Evolutionary conservation across 2,113 vertebrate species (phyloP), one percentile per base, ranked within the genome.

Genomic region (Rallus limicola): DNA sequence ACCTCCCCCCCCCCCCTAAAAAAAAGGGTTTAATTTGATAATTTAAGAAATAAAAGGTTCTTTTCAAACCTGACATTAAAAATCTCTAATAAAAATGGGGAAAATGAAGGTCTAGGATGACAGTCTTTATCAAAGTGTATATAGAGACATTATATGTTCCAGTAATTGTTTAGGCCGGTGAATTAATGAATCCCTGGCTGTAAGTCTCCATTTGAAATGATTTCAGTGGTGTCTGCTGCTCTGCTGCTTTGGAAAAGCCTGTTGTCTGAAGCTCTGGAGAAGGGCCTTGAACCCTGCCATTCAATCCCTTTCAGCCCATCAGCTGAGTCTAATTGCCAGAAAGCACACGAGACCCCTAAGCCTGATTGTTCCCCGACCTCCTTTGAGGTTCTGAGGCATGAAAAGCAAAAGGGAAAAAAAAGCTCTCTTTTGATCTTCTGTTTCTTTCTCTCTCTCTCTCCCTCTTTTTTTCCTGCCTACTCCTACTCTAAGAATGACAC

Each of bases 271-370:
- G 99, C 98, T 97, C 98, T 97, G 97, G 98, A 99, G 99, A 98
- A 99, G 99, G 99, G 99, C 99, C 99, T 99, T 99, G 99, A 99
- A 99, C 99, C 98, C 98, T 99, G 98, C 98, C 99, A 99, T 99
- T 99, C 99, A 99, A 97, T 98, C 98, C 99, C 98, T 99, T 99
- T 99, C 99, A 99, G 98, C 98, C 98, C 99, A 99, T 99, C 99
- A 99, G 99, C 99, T 99, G 99, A 99, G 99, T 99, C 99, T 99
- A 99, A 99, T 99, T 99, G 99, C 99, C 98, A 99, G 98, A 99
- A 99, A 99, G 99, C 99, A 99, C 98, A 98, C 98, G 98, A 99
- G 99, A 99, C 99, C 99, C 98, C 98, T 97, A 98, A 98, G 98
- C 98, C 98, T 98, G 98, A 99, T 99, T 99, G 99, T 99, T 99